These are phyloP conservation scores for Drosophila anomalipes DNA, from an alignment of 2,888 invertebrate genomes.

Conservation along the genomic window DNA sequence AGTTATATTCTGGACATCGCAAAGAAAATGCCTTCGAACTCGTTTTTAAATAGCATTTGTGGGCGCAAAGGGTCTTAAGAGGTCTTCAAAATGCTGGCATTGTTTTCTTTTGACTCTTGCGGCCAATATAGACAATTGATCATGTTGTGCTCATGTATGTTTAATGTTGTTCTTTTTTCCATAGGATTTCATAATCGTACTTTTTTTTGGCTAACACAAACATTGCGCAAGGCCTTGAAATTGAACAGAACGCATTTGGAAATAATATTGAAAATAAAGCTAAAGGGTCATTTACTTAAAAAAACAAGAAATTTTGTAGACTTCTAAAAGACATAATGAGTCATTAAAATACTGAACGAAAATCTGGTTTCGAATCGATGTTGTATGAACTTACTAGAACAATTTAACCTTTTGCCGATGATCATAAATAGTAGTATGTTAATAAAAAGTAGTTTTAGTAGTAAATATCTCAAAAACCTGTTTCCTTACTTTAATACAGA, in stretches of 20 bases:
- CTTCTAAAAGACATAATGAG: not conserved
- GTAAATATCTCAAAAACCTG: not conserved
- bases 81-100: conserved; percentile 24
- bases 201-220: conserved; percentile 17
- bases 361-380: not conserved
- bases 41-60: conserved; percentile 10
- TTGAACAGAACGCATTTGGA: conserved; percentile 17
- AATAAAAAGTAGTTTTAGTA: not conserved
- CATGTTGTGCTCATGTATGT: conserved; percentile 16
- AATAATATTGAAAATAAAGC: conserved; percentile 22
- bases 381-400: not conserved
- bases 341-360: not conserved
- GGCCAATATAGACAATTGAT: conserved; percentile 29
- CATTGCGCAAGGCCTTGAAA: conserved; percentile 41
- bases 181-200: conserved; percentile 10
- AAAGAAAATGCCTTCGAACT: not conserved
- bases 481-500: not conserved
- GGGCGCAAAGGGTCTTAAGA: conserved; percentile 30
- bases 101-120: conserved; percentile 22
- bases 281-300: not conserved
- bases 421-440: not conserved
- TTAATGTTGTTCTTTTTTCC: conserved; percentile 25
- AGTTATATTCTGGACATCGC: conserved; percentile 8
- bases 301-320: conserved; percentile 5
- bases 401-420: not conserved